phyloP scores from a whole-genome alignment of 2,113 vertebrate species.

The Hiodon tergisus region DNA sequence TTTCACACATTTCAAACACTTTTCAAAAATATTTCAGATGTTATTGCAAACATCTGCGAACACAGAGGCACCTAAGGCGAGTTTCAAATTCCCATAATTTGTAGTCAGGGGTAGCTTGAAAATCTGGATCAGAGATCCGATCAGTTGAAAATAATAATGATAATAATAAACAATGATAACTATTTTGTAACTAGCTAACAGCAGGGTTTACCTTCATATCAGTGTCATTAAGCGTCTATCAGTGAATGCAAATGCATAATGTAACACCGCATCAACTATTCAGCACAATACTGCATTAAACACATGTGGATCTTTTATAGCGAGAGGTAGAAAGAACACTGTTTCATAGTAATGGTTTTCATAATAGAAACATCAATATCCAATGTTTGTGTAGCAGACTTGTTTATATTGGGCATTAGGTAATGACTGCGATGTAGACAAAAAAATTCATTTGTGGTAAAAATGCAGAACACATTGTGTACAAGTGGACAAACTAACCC shows the following conservation, averaged over 20 bases:
- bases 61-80: no score
- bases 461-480: background rate
- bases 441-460: background rate
- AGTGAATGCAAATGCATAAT: background rate
- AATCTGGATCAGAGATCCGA: no score
- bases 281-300: background rate
- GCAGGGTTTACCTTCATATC: background rate
- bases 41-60: no score
- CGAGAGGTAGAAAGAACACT: background rate
- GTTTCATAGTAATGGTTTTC: background rate
- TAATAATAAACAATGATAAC: no score
- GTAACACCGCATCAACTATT: background rate
- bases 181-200: background rate
- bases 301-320: background rate
- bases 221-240: background rate
- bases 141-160: no score
- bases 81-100: no score
- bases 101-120: no score
- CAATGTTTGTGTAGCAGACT: background rate
- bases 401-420: slow-evolving; percentile 4
- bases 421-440: background rate
- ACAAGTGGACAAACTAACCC: no score
- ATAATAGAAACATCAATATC: slow-evolving; percentile 16
- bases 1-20: background rate
- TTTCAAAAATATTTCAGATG: background rate